phyloP scores from a whole-genome alignment of 2,888 invertebrate genomes.

The Sphecodes monilicornis region DNA sequence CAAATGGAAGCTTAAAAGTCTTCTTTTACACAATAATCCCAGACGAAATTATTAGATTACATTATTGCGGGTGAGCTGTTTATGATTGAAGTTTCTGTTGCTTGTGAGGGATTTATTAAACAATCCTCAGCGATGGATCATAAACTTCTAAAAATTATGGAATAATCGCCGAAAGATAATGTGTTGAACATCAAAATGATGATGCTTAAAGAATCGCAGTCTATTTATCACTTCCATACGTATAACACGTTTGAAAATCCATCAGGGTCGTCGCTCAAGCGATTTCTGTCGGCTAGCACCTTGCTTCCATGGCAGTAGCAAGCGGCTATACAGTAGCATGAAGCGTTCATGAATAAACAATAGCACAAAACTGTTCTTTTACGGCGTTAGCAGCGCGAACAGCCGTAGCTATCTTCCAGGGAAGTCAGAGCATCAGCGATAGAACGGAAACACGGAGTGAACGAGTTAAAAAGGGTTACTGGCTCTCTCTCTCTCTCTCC shows the following conservation, averaged over 20 bases:
- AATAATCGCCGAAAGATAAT: no score
- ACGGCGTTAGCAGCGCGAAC: conserved; percentile 4
- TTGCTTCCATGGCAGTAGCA: neutral
- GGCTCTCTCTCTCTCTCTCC: neutral
- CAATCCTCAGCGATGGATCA: no score
- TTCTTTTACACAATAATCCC: no score
- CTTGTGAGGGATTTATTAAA: no score
- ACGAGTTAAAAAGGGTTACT: conserved; percentile 11
- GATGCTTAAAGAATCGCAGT: neutral
- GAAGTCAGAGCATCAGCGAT: neutral
- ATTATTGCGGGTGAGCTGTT: no score
- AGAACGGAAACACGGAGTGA: neutral
- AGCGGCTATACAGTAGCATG: conserved; percentile 19
- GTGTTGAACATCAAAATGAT: no score
- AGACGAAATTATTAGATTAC: no score
- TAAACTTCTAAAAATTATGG: no score
- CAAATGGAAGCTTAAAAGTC: no score
- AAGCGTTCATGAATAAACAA: conserved; percentile 56
- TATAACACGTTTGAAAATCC: neutral
- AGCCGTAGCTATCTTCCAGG: neutral
- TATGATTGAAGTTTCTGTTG: no score
- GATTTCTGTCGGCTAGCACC: neutral
- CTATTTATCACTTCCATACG: neutral
- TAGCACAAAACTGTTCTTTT: conserved; percentile 40
- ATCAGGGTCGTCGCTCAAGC: neutral